These are phyloP conservation scores for Gastracanthus pulcherrimus DNA, from an alignment of 2,888 invertebrate species.

Conservation along the genomic window DNA sequence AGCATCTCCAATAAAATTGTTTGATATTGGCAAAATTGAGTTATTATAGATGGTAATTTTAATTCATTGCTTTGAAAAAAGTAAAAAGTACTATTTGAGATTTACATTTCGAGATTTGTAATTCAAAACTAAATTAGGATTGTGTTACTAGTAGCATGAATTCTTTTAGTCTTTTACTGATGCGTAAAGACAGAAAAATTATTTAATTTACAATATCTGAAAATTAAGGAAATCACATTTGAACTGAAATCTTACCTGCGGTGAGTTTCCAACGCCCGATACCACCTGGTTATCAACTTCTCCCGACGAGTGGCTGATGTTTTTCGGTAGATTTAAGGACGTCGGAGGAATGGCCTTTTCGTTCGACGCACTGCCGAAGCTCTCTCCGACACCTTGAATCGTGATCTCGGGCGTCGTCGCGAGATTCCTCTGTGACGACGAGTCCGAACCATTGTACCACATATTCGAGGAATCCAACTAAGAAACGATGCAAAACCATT, in stretches of 20 bases:
- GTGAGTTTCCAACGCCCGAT: slow-evolving; percentile 8
- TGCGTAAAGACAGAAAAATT: too few relatives aligned
- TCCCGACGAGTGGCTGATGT: slow-evolving; percentile 85
- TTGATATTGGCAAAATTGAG: too few relatives aligned
- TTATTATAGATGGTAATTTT: too few relatives aligned
- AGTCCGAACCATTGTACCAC: slow-evolving; percentile 22
- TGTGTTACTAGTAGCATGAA: too few relatives aligned
- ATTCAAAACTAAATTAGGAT: too few relatives aligned
- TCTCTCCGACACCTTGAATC: slow-evolving; percentile 70
- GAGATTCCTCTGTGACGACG: slow-evolving; percentile 57
- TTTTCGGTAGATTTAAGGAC: slow-evolving; percentile 81
- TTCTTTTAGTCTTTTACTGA: too few relatives aligned
- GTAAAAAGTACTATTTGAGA: too few relatives aligned
- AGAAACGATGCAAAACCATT: not conserved
- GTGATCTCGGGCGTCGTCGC: slow-evolving; percentile 84
- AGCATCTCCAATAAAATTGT: too few relatives aligned
- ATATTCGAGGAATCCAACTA: not conserved
- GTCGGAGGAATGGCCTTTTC: slow-evolving; percentile 79
- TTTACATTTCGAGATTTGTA: too few relatives aligned
- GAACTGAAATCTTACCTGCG: slow-evolving; percentile 68
- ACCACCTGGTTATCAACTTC: slow-evolving; percentile 79
- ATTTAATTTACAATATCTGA: not conserved
- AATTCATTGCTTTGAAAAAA: too few relatives aligned
- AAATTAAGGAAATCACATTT: not conserved
- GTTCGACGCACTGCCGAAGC: slow-evolving; percentile 34